A percentile compares a stretch with the other conserved stretches of the same genome.
phyloP scores from a whole-genome alignment of 37 sponge, comb jelly and placozoan genomes.

The Diacarnus erythraeanus region DNA sequence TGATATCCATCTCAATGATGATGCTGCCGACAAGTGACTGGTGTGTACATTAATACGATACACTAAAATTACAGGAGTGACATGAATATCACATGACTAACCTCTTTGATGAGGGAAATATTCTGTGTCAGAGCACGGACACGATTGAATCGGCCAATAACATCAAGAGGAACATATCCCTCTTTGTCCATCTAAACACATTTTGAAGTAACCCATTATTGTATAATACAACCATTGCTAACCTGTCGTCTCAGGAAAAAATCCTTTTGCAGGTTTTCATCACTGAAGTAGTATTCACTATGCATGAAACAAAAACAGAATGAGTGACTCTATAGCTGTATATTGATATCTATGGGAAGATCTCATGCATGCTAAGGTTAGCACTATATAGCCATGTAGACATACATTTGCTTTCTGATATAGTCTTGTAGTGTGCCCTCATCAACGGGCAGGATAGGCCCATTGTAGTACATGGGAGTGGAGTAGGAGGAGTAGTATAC shows the following conservation, averaged over 20 bases:
- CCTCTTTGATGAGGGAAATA: slow-evolving; percentile 75
- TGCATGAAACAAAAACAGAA: slow-evolving; percentile 3
- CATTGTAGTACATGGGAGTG: slow-evolving; percentile 43
- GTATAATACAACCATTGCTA: not conserved
- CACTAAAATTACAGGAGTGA: not conserved
- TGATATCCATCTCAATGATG: slow-evolving; percentile 17
- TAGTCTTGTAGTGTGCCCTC: slow-evolving; percentile 74
- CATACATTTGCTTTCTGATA: slow-evolving; percentile 89
- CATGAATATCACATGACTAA: slow-evolving; percentile 3
- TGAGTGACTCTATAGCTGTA: not conserved
- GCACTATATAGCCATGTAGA: not conserved
- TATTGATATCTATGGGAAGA: not conserved
- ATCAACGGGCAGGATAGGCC: slow-evolving; percentile 73
- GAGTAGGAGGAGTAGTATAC: slow-evolving; percentile 40
- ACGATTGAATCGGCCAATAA: slow-evolving; percentile 92
- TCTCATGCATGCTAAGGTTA: not conserved
- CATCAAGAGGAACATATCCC: slow-evolving; percentile 83
- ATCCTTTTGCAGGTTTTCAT: slow-evolving; percentile 93
- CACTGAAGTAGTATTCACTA: slow-evolving; percentile 98
- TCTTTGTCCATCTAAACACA: slow-evolving; percentile 90
- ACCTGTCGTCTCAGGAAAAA: slow-evolving; percentile 90
- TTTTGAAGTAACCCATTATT: too few species aligned
- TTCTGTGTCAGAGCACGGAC: slow-evolving; percentile 85
- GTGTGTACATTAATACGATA: not conserved
- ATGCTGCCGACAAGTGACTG: slow-evolving; percentile 28